These are phyloP conservation scores for Carapus acus DNA, from an alignment of 2,797 vertebrate species.

Conservation along the genomic window DNA sequence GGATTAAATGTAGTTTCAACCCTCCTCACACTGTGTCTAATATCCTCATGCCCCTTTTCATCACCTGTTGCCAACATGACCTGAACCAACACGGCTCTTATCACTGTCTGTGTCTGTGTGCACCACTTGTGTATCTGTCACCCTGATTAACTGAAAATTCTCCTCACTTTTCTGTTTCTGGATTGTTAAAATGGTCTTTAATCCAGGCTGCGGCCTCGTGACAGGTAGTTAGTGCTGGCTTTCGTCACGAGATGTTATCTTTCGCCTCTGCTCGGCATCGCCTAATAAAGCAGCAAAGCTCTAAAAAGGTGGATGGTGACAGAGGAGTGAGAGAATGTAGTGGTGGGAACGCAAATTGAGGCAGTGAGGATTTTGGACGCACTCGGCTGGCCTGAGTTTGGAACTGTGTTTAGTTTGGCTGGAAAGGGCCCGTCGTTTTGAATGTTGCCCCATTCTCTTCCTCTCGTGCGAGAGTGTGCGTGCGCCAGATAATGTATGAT, in stretches of 20 bases:
- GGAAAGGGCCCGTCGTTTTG: background rate
- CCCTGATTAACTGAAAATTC: too few relatives aligned
- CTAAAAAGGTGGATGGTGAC: background rate
- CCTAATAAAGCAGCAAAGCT: constrained; percentile 10
- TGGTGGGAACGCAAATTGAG: background rate
- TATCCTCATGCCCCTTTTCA: too few relatives aligned
- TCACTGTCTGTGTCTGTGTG: too few relatives aligned
- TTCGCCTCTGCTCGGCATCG: background rate
- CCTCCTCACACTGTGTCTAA: too few relatives aligned
- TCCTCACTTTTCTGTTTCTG: background rate
- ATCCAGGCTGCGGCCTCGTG: background rate
- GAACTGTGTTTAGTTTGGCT: constrained; percentile 16
- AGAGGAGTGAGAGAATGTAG: background rate
- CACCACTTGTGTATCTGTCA: too few relatives aligned
- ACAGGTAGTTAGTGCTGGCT: background rate
- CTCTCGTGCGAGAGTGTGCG: background rate
- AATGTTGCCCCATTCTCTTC: background rate
- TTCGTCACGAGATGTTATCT: background rate
- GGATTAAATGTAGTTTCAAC: too few relatives aligned
- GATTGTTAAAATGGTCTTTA: background rate
- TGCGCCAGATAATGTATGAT: background rate
- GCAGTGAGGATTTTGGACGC: background rate
- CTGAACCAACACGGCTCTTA: too few relatives aligned
- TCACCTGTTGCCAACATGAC: too few relatives aligned
- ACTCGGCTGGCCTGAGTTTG: constrained; percentile 3